Percentiles rank a stretch among this genome's conserved stretches.
phyloP scores from a whole-genome alignment of 2,113 vertebrate species.

The Sporophila hypoxantha region DNA sequence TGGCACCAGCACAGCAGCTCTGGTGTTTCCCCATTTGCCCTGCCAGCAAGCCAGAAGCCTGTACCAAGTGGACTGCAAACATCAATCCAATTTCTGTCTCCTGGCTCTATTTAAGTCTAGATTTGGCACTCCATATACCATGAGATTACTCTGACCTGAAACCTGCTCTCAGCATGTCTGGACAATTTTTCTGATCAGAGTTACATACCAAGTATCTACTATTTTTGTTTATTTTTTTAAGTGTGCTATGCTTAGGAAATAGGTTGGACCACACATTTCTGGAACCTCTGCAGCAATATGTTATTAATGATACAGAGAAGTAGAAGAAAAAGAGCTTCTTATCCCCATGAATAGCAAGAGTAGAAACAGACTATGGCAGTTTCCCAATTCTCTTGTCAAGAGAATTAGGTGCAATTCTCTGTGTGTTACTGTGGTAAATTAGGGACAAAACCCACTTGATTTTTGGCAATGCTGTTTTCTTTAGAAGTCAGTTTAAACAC shows the following conservation, averaged over 20 bases:
- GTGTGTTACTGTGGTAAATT: not conserved
- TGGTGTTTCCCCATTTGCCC: not conserved
- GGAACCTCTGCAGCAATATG: not conserved
- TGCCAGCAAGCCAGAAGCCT: not conserved
- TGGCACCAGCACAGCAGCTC: not conserved
- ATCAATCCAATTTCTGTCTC: not conserved
- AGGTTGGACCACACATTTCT: not conserved
- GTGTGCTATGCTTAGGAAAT: not conserved
- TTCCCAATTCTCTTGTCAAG: not conserved
- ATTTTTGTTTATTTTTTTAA: not conserved
- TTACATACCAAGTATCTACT: not conserved
- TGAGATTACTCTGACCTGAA: not conserved
- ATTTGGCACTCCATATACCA: not conserved
- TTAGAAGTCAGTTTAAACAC: not conserved
- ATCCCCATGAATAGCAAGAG: not conserved
- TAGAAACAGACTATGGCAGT: not conserved
- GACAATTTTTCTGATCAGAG: not conserved
- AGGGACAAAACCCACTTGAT: not conserved
- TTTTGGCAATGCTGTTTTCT: not conserved
- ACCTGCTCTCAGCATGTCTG: not conserved
- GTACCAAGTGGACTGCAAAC: not conserved
- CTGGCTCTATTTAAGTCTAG: not conserved
- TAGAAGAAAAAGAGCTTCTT: not conserved
- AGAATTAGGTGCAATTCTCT: not conserved
- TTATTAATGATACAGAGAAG: not conserved